Base-by-base conservation (phyloP, 1,140 invertebrate species). In the Diploscapter pachys region DNA sequence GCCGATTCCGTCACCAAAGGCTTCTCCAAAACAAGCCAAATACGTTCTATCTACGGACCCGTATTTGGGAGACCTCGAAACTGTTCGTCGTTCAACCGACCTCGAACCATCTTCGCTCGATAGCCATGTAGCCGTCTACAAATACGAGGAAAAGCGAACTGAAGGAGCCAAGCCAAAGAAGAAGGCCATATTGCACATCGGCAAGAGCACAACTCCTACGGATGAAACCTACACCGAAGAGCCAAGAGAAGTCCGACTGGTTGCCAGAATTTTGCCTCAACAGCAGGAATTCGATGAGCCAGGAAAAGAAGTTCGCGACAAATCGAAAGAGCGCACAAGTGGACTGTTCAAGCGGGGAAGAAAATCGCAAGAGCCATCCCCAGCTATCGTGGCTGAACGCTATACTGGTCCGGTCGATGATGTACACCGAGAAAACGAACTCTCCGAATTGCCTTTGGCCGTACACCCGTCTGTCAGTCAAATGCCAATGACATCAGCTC, bases 111-210 rank as follows among this genome's bases (percentile, higher is more conserved):
- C 31, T 31, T 1, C 31, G 31, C 31, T 31, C 31, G 31, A 31
- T 31, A 31, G 31, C 31, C 31, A 31, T 31, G 31, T 31, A 31
- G 31, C 31, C 31, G 31, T 31, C 31, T 31, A 31, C 31, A 31
- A 31, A 31, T 31, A 31, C 31, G 31, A 31, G 31, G 31, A 31
- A 31, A 31, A 31, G 31, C 31, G 31, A 31, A 31, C 31, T 31
- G 31, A 31, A 1, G 48, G 8, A 49, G 62, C 59, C 11, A n/a
- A 31, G 49, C 48, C 71, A 13, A 73, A 73, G 71, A 73, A 4
- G 50, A 13, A 13, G 51, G 13, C 57, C 57, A 13, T 59, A 11
- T 59, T 59, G 57, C 57, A 59, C 13, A 13, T 59, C 57, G 31
- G 31, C 31, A 31, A 59, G 57, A 59, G 9, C 57, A 11, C 13